These are phyloP conservation scores for Paramormyrops hopkinsi DNA, from an alignment of 2,797 vertebrate species.

Conservation along the genomic window DNA sequence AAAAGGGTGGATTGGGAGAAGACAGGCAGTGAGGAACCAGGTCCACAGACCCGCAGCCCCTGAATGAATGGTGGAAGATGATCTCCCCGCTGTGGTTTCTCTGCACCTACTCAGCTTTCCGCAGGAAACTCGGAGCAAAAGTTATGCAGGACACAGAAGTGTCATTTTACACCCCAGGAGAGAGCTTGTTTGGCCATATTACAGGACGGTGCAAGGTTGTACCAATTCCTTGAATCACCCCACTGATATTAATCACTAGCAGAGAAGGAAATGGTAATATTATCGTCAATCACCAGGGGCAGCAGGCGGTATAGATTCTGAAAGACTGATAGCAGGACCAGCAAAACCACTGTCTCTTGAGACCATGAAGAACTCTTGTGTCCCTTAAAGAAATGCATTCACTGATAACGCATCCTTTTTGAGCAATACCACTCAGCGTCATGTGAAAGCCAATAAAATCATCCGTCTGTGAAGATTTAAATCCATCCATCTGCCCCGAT, in stretches of 20 bases:
- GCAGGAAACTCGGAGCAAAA: not conserved
- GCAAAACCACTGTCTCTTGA: not conserved
- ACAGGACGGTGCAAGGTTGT: not conserved
- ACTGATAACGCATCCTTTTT: slow-evolving; percentile 11
- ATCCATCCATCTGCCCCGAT: not conserved
- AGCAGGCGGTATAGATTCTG: slow-evolving; percentile 28
- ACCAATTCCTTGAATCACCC: not conserved
- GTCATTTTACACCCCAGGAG: not conserved
- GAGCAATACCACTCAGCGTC: not conserved
- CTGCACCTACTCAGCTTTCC: not conserved
- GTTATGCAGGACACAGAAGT: not conserved
- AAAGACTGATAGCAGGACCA: slow-evolving; percentile 30
- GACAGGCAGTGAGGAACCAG: not conserved
- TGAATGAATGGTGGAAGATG: not conserved
- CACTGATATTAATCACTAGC: slow-evolving; percentile 20
- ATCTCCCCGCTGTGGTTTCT: not conserved
- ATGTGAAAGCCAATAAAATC: not conserved
- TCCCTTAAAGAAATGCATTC: not conserved
- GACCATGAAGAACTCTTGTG: not conserved
- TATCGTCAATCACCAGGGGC: slow-evolving; percentile 36
- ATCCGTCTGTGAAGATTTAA: not conserved
- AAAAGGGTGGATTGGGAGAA: not conserved
- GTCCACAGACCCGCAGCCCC: not conserved
- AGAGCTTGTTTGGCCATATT: not conserved
- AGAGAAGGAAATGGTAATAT: slow-evolving; percentile 23